These are phyloP conservation scores for Diorhabda elongata DNA, from an alignment of 1,140 invertebrate species.

Conservation along the genomic window DNA sequence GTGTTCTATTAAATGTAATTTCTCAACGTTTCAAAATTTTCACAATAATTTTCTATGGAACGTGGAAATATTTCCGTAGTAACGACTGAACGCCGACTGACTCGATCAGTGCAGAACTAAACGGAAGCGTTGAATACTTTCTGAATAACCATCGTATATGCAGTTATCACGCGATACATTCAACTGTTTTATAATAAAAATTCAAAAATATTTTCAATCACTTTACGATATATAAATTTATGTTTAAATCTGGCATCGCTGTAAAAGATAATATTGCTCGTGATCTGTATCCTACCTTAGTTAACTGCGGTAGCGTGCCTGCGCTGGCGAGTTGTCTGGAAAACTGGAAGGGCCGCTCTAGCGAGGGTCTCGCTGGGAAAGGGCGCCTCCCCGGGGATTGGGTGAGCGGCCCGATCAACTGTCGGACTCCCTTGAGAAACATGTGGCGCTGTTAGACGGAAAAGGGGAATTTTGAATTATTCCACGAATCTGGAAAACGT, in stretches of 20 bases:
- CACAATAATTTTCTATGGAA: background rate
- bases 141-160: no score
- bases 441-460: conserved; percentile 9
- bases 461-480: background rate
- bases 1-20: background rate
- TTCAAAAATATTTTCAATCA: background rate
- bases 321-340: conserved; percentile 20
- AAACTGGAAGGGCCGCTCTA: background rate
- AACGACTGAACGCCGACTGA: no score
- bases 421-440: conserved; percentile 25
- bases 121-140: no score
- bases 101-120: no score
- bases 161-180: no score
- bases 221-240: background rate
- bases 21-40: conserved; percentile 8
- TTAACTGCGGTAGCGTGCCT: conserved; percentile 23
- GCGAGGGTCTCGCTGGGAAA: conserved; percentile 6
- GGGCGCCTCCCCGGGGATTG: conserved; percentile 23
- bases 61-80: background rate
- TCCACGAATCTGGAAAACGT: background rate
- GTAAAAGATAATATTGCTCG: background rate
- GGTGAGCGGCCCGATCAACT: conserved; percentile 23
- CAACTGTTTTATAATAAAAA: background rate
- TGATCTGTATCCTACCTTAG: conserved; percentile 25
- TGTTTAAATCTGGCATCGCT: background rate